These are phyloP conservation scores for Onychostoma macrolepis DNA, from an alignment of 2,113 vertebrate species.

Conservation along the genomic window DNA sequence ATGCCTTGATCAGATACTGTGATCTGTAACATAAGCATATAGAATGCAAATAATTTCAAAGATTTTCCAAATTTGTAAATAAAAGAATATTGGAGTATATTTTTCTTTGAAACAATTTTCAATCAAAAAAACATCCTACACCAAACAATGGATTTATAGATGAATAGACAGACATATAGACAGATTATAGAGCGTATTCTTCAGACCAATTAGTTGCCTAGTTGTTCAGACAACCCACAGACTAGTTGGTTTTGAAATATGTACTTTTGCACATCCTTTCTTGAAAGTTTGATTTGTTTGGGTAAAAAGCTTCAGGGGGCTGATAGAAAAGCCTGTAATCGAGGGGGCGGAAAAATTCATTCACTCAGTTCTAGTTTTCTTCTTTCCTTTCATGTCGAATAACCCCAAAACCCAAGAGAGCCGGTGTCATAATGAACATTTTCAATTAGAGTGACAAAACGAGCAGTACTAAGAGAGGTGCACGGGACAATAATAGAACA, in stretches of 20 bases:
- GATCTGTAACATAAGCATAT: conserved; percentile 74
- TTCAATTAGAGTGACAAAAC: conserved; percentile 55
- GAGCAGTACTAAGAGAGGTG: conserved; percentile 16
- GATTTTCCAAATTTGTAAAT: neutral
- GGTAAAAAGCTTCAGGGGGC: conserved; percentile 1
- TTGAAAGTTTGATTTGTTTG: conserved; percentile 6
- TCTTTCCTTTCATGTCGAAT: conserved; percentile 40
- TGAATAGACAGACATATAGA: neutral
- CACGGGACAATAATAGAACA: conserved; percentile 47
- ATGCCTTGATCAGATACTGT: conserved; percentile 87
- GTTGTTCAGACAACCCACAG: neutral
- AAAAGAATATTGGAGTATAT: too few species aligned
- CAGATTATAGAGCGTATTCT: neutral
- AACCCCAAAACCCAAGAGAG: conserved; percentile 40
- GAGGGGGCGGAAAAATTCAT: neutral
- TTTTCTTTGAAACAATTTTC: neutral
- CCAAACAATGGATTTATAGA: neutral
- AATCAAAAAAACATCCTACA: neutral
- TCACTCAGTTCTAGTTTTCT: conserved; percentile 21
- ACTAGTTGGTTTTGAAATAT: neutral
- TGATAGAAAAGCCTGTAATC: conserved; percentile 9
- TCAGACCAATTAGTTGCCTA: neutral
- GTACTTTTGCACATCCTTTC: neutral
- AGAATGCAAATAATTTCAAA: neutral
- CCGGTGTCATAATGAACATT: conserved; percentile 56